Evolutionary conservation across 2,888 invertebrate species (phyloP).

Genomic region (Euspilapteryx auroguttella): DNA sequence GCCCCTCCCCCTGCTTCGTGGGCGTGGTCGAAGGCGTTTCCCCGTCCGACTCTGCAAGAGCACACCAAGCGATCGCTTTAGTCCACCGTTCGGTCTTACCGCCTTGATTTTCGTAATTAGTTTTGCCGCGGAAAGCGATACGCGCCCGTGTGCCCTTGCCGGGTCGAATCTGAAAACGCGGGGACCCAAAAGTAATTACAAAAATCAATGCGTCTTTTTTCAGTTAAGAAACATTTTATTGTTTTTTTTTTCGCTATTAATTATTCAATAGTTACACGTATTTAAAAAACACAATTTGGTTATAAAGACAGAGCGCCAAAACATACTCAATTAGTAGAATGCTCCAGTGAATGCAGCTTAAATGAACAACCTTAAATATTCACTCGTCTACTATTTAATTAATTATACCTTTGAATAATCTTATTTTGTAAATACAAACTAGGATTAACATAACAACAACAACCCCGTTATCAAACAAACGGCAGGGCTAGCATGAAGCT

Average conservation of each 20-base stretch:
- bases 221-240: slow-evolving; percentile 58
- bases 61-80: slow-evolving; percentile 49
- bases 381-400: neutral
- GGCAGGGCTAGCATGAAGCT: slow-evolving; percentile 12
- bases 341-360: neutral
- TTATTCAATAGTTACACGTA: slow-evolving; percentile 25
- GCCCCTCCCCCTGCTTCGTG: slow-evolving; percentile 37
- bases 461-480: slow-evolving; percentile 27
- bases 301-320: slow-evolving; percentile 46
- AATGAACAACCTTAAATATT: neutral
- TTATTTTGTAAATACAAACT: slow-evolving; percentile 34
- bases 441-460: slow-evolving; percentile 54
- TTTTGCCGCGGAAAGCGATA: slow-evolving; percentile 43
- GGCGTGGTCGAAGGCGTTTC: slow-evolving; percentile 69
- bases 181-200: slow-evolving; percentile 58
- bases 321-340: too few species aligned
- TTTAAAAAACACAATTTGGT: slow-evolving; percentile 51
- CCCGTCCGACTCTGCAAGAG: slow-evolving; percentile 80
- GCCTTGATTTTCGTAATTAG: slow-evolving; percentile 54
- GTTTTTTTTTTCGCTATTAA: too few species aligned
- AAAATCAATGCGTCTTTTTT: slow-evolving; percentile 38
- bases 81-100: slow-evolving; percentile 13
- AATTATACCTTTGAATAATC: too few species aligned
- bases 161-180: slow-evolving; percentile 30
- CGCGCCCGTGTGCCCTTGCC: slow-evolving; percentile 41